Evolutionary conservation across 2,888 invertebrate genomes (phyloP).

Genomic region (Celastrina argiolus): DNA sequence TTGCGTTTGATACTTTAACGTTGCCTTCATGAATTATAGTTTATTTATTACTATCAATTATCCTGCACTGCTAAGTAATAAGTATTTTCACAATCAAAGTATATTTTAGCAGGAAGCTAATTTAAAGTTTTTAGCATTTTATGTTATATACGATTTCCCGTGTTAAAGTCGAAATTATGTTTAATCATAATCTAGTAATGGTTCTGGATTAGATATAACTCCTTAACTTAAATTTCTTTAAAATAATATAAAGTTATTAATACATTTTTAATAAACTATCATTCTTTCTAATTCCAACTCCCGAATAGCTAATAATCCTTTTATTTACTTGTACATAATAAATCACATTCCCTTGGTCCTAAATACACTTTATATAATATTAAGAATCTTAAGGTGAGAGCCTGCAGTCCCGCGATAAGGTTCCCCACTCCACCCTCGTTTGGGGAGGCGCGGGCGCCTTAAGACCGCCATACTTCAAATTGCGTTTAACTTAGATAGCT

Average conservation of each 20-base stretch:
- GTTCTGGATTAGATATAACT: no score
- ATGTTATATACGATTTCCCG: no score
- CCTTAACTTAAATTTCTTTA: no score
- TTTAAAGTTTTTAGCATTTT: background rate
- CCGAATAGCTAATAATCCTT: background rate
- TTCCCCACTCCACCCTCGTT: conserved; percentile 50
- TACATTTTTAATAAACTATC: conserved; percentile 8
- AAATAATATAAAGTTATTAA: no score
- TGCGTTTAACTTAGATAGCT: conserved; percentile 75
- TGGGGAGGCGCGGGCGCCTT: conserved; percentile 63
- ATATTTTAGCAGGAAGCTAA: background rate
- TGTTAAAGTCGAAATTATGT: no score
- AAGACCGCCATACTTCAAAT: conserved; percentile 75
- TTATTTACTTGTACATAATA: conserved; percentile 41
- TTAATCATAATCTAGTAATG: no score
- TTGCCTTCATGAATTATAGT: background rate
- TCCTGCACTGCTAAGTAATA: no score
- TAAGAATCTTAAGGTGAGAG: conserved; percentile 77
- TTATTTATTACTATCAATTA: background rate
- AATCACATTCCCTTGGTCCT: conserved; percentile 55
- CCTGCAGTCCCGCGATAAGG: conserved; percentile 77
- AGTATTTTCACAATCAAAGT: background rate
- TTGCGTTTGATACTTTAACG: background rate
- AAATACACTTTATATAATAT: conserved; percentile 74
- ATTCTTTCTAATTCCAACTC: background rate